A percentile compares a stretch with the other conserved stretches of the same genome.
Conservation (phyloP, 1,140 invertebrate genomes). For the Cylas formicarius region DNA sequence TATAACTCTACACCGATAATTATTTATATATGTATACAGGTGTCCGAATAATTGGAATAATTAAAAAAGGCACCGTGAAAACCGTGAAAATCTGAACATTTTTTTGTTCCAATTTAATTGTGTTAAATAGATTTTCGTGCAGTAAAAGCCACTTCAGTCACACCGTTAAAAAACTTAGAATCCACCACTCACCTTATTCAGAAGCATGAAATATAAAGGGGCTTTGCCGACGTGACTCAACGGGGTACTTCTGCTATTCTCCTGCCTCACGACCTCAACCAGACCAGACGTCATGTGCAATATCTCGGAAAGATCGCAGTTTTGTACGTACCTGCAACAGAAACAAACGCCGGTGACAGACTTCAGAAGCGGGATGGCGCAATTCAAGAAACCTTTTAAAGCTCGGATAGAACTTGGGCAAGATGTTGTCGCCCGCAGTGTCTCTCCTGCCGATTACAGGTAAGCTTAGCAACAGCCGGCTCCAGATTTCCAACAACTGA, state of each 20-base stretch:
- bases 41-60: too few species aligned
- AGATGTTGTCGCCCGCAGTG: conserved; percentile 36
- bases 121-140: conserved; percentile 3
- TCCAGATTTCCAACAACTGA: conserved; percentile 37
- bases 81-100: too few species aligned
- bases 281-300: conserved; percentile 34
- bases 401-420: conserved; percentile 37
- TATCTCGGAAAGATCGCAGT: conserved; percentile 33
- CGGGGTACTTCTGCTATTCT: conserved; percentile 37
- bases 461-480: conserved; percentile 35
- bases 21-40: too few species aligned
- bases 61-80: too few species aligned
- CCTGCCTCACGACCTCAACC: conserved; percentile 31
- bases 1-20: too few species aligned
- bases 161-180: conserved; percentile 5
- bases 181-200: conserved; percentile 34
- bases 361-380: too few species aligned
- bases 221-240: conserved; percentile 36
- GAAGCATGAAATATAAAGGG: conserved; percentile 36
- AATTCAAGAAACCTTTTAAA: conserved; percentile 34
- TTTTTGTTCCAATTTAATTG: too few species aligned
- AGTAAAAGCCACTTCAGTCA: not conserved
- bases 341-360: conserved; percentile 1
- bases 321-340: conserved; percentile 33
- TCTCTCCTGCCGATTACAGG: conserved; percentile 38